Evolutionary conservation across 2,888 invertebrate species (phyloP).

Genomic region (Cistogaster globosa): DNA sequence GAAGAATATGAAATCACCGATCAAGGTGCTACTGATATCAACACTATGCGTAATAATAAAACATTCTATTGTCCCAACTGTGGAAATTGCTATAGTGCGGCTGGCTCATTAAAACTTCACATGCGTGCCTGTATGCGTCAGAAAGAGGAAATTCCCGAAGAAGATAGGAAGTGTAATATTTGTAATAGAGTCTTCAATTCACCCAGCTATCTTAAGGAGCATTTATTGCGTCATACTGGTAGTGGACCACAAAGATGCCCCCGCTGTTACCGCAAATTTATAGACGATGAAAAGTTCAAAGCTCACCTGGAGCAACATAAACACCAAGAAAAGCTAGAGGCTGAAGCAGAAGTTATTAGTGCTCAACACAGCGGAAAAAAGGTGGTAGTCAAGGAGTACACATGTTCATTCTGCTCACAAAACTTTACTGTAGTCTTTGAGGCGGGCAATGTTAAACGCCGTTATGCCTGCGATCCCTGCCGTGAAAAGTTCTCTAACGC

Average conservation of each 20-base stretch:
- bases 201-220: conserved; percentile 82
- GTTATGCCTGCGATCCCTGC: conserved; percentile 82
- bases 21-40: conserved; percentile 73
- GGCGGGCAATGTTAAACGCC: conserved; percentile 81
- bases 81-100: conserved; percentile 82
- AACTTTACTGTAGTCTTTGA: conserved; percentile 82
- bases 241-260: conserved; percentile 81
- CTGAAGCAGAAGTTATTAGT: conserved; percentile 78
- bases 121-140: conserved; percentile 82
- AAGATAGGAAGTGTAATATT: conserved; percentile 81
- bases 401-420: conserved; percentile 81
- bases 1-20: conserved; percentile 72
- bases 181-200: conserved; percentile 82
- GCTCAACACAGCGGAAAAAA: conserved; percentile 80
- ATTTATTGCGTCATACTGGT: conserved; percentile 82
- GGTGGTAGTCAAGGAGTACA: conserved; percentile 81
- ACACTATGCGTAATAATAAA: conserved; percentile 74
- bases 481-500: conserved; percentile 82
- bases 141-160: conserved; percentile 79
- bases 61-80: conserved; percentile 82
- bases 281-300: conserved; percentile 80
- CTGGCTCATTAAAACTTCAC: conserved; percentile 81
- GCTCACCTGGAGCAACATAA: conserved; percentile 81
- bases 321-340: conserved; percentile 80
- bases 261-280: conserved; percentile 82